Conservation (phyloP, 2,113 vertebrate genomes). For the Etheostoma cragini region DNA sequence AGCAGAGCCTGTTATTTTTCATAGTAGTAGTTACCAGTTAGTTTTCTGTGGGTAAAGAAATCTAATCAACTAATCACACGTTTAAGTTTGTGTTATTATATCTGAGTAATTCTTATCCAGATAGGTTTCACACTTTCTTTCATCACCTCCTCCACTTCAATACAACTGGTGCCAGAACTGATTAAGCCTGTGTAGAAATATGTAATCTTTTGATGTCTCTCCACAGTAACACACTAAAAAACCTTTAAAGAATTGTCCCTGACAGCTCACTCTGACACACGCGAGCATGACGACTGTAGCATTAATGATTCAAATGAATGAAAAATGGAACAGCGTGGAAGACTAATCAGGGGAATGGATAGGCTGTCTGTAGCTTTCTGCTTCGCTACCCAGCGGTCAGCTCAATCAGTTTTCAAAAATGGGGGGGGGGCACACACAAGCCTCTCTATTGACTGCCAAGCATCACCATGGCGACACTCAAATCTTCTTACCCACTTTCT, state of each 20-base stretch:
- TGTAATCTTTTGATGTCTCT: constrained; percentile 12
- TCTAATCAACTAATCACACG: too few relatives aligned
- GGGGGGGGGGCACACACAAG: constrained; percentile 17
- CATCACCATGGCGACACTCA: constrained; percentile 70
- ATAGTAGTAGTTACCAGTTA: neutral
- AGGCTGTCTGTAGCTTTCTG: constrained; percentile 47
- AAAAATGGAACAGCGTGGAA: constrained; percentile 38
- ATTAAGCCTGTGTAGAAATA: constrained; percentile 15
- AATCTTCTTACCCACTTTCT: constrained; percentile 29
- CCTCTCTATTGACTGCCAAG: constrained; percentile 62
- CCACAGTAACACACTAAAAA: constrained; percentile 4
- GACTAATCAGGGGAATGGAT: constrained; percentile 64
- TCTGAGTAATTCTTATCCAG: neutral
- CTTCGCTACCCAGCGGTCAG: constrained; percentile 57
- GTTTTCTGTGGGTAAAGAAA: neutral
- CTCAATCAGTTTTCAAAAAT: constrained; percentile 66
- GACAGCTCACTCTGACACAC: constrained; percentile 20
- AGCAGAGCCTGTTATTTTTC: neutral
- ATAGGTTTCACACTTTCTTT: neutral
- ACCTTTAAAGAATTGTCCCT: constrained; percentile 23
- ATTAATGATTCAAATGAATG: constrained; percentile 59
- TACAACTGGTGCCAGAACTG: neutral
- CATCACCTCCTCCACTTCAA: neutral
- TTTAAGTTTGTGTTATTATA: neutral
- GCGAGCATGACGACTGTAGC: neutral